phyloP scores from a whole-genome alignment of 2,797 vertebrate genomes.

The Acipenser ruthenus region DNA sequence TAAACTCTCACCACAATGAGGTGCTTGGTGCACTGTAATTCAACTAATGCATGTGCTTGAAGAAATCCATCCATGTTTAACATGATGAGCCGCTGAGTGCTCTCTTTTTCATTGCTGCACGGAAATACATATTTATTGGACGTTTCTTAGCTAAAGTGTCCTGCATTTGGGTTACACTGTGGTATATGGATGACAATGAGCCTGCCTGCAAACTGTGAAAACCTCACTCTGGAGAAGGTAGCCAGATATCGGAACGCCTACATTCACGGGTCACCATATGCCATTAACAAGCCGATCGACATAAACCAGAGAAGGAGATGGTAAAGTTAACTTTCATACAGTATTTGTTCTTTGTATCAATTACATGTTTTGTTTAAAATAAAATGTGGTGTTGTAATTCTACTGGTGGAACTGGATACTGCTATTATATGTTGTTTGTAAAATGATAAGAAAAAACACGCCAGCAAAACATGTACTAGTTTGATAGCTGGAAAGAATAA shows the following conservation, averaged over 20 bases:
- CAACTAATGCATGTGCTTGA: background rate
- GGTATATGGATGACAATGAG: constrained; percentile 65
- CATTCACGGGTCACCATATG: constrained; percentile 75
- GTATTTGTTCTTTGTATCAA: too few relatives aligned
- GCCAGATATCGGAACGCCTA: constrained; percentile 73
- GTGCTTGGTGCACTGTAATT: too few relatives aligned
- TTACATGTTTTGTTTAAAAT: too few relatives aligned
- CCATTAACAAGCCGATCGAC: constrained; percentile 90
- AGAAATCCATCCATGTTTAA: background rate
- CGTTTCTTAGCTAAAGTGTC: background rate
- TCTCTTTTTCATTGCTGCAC: background rate
- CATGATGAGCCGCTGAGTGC: background rate
- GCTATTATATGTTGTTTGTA: too few relatives aligned
- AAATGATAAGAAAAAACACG: too few relatives aligned
- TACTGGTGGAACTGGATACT: too few relatives aligned
- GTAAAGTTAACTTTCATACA: constrained; percentile 51
- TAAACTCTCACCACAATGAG: too few relatives aligned
- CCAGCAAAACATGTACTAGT: too few relatives aligned
- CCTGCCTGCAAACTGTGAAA: constrained; percentile 77
- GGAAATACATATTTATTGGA: background rate
- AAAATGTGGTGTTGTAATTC: too few relatives aligned
- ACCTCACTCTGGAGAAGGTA: constrained; percentile 73
- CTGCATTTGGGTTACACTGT: constrained; percentile 3
- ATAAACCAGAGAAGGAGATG: constrained; percentile 83
- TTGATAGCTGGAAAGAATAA: too few relatives aligned